Base-by-base conservation (phyloP, 2,797 vertebrate genomes). In the Hipposideros larvatus region DNA sequence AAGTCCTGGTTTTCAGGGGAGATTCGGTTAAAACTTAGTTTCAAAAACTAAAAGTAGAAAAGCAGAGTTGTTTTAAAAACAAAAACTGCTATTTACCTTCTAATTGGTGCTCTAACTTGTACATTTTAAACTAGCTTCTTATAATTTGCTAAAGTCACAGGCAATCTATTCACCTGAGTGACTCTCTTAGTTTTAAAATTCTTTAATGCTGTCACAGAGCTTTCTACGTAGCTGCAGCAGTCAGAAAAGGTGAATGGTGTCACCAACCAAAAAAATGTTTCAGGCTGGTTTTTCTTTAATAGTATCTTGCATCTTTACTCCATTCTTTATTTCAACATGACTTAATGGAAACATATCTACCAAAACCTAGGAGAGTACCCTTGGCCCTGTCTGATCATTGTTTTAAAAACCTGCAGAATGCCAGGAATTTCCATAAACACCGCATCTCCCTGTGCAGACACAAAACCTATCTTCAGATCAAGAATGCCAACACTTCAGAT, bases 21-120 rank as follows among this genome's bases (percentile, higher is more conserved):
- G 51, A 79, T 46, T 57, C 6, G 31, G 70, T 83, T 71, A 74
- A 86, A 94, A 94, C 22, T 3, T 48, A 48, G 70, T 80, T 95
- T 90, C 55, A 88, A 93, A 90, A 94, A 90, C 46, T 70, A 73
- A 57, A 97, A 24, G 24, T 41, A 94, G 24, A 94, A 92, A 91
- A 75, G 46, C 55, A 88, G 79, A 34, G 31, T 57, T 22, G 53
- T n/a, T 82, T n/a, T n/a, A n/a, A 43, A 43, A 82, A 73, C 73
- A 41, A 74, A 80, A 74, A 74, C 26, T 83, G 14, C 14, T 26
- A 51, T 28, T 73, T 57, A 61, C 90, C 65, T 86, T 78, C 22
- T 75, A 83, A 16, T 18, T 85, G 57, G 14, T 75, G 43, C 11
- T 74, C 43, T 28, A 48, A 78, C 24, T 83, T 87, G 31, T 34